Conservation (phyloP, 2,113 vertebrate genomes). For the Lutjanus erythropterus region DNA sequence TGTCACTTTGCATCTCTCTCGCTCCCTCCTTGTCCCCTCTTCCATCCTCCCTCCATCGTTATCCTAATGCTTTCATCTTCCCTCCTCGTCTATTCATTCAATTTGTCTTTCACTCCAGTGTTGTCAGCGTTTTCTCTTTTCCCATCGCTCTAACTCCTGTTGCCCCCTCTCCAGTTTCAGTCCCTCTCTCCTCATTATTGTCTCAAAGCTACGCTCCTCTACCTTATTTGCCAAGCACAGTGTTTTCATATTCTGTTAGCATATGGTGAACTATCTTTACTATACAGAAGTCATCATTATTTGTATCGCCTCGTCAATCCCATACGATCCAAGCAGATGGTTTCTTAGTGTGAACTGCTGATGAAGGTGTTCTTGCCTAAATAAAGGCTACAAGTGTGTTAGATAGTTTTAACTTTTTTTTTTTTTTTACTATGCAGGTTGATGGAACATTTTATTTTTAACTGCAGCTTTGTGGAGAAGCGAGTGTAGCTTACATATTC, state of each 20-base stretch:
- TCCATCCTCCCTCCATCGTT: conserved; percentile 32
- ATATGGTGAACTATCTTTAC: conserved; percentile 67
- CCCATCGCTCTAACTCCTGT: conserved; percentile 9
- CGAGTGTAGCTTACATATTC: not conserved
- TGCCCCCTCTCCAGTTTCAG: conserved; percentile 17
- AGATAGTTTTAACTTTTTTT: conserved; percentile 32
- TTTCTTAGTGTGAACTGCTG: conserved; percentile 61
- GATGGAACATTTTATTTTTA: conserved; percentile 13
- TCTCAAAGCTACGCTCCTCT: conserved; percentile 34
- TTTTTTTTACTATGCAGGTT: not conserved
- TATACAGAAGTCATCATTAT: conserved; percentile 65
- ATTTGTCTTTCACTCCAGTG: conserved; percentile 44
- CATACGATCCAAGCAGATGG: conserved; percentile 68
- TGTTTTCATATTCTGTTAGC: conserved; percentile 54
- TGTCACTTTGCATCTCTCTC: conserved; percentile 38
- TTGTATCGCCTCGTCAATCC: conserved; percentile 54
- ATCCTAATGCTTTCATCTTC: conserved; percentile 51
- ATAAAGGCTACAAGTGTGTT: conserved; percentile 26
- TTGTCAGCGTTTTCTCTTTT: conserved; percentile 60
- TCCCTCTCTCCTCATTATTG: conserved; percentile 39
- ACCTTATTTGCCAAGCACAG: conserved; percentile 26
- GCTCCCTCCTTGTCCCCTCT: conserved; percentile 4
- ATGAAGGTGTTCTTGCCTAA: conserved; percentile 46
- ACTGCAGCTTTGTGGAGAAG: not conserved
- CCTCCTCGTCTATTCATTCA: conserved; percentile 54